Conservation (phyloP, 2,113 vertebrate species). For the Rhinoptilus africanus region DNA sequence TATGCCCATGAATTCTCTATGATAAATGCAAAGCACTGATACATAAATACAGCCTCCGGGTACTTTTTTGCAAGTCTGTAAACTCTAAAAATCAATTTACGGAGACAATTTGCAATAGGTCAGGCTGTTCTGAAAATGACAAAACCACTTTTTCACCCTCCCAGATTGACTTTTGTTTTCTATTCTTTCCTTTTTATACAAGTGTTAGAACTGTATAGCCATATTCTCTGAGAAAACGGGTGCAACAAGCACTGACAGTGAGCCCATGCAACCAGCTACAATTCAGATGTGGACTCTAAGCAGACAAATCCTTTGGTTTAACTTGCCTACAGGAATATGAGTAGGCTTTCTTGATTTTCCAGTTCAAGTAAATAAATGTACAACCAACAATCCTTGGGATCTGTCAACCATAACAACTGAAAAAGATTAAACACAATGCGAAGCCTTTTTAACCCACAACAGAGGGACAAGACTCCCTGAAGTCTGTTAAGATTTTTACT, state of each 20-base stretch:
- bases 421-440: background rate
- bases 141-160: background rate
- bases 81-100: background rate
- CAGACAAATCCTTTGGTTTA: background rate
- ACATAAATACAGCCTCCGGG: background rate
- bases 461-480: background rate
- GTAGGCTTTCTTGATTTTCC: background rate
- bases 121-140: background rate
- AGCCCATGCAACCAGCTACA: background rate
- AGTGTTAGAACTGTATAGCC: background rate
- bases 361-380: background rate
- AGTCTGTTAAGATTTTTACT: background rate
- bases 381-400: background rate
- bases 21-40: background rate
- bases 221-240: background rate
- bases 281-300: accelerated
- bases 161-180: background rate
- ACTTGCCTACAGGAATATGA: background rate
- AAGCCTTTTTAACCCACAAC: accelerated
- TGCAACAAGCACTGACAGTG: background rate
- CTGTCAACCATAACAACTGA: background rate
- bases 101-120: background rate
- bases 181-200: background rate
- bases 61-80: background rate
- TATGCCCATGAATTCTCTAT: background rate